Evolutionary conservation across 2,888 invertebrate species (phyloP), one percentile per base, ranked within the genome.

Genomic region (Eupithecia pulchellata): DNA sequence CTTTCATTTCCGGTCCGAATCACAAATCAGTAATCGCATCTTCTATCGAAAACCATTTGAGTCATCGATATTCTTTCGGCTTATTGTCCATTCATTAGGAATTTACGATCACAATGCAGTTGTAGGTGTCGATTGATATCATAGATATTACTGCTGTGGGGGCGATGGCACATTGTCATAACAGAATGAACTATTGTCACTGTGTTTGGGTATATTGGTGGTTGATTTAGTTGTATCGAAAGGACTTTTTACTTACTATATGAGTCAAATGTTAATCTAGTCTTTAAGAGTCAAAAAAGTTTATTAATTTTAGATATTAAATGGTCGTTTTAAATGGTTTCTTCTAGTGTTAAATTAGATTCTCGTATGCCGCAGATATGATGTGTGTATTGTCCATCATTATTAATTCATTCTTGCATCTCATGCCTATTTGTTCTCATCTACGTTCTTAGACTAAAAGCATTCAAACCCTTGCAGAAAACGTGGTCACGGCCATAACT

Each of bases 121-220:
- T 82, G 92, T 91, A 89, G 91, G 91, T 88, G 91, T 89, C 84
- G 82, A 87, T 86, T 83, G 84, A 87, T 89, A 81, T 62, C 82
- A 58, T 14, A 27, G 85, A 84, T 86, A 83, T 75, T 78, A 84
- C 81, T 81, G 78, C 77, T 82, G 88, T 82, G 89, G 87, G 86
- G 89, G 89, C 86, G 89, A 80, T 78, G 81, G 88, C 82, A 84
- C 87, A 82, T 77, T 77, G 79, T 79, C 80, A 78, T 80, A 81
- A 79, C 79, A 84, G 80, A 85, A 82, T 81, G 84, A 84, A 84
- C 85, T 81, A 78, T 79, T 83, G 80, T 81, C 75, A 66, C 64
- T 67, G 77, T 61, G 52, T 66, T 58, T 66, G 20, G 60, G 52
- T n/a, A 36, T 61, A 34, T 25, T 32, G 25, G 20, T 36, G n/a